phyloP scores from a whole-genome alignment of 2,113 vertebrate genomes.

The Canis aureus region DNA sequence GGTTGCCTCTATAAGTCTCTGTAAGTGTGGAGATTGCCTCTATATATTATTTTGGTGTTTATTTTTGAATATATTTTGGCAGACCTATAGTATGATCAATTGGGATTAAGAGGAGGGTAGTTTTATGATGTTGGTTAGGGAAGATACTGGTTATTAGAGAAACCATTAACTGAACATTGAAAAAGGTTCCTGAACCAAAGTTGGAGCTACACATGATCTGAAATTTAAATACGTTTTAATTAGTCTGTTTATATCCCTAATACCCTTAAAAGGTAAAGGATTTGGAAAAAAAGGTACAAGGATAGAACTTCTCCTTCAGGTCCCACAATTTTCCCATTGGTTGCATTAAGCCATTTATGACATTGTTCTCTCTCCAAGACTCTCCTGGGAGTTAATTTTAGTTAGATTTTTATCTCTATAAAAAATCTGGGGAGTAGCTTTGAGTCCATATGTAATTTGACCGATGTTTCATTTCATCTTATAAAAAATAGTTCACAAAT shows the following conservation, averaged over 20 bases:
- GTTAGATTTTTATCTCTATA: conserved; percentile 21
- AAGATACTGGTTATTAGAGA: conserved; percentile 23
- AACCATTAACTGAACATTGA: background rate
- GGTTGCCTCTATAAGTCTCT: background rate
- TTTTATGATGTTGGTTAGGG: background rate
- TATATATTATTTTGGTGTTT: conserved; percentile 8
- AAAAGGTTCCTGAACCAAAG: background rate
- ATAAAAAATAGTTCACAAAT: conserved; percentile 40
- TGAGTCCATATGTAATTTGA: conserved; percentile 27
- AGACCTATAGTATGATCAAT: background rate
- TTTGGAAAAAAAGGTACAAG: background rate
- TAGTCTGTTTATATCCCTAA: background rate
- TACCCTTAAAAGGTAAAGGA: background rate
- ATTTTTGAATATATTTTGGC: conserved; percentile 40
- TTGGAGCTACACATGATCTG: conserved; percentile 29
- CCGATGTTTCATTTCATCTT: conserved; percentile 32
- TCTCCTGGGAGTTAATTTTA: conserved; percentile 41
- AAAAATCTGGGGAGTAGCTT: background rate
- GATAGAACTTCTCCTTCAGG: background rate
- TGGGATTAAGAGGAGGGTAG: background rate
- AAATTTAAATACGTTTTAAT: conserved; percentile 4
- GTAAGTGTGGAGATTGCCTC: background rate
- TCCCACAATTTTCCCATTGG: background rate
- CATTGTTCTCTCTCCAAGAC: background rate
- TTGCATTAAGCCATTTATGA: conserved; percentile 55